These are phyloP conservation scores for Anser cygnoides DNA, from an alignment of 2,113 vertebrate genomes.

Conservation along the genomic window DNA sequence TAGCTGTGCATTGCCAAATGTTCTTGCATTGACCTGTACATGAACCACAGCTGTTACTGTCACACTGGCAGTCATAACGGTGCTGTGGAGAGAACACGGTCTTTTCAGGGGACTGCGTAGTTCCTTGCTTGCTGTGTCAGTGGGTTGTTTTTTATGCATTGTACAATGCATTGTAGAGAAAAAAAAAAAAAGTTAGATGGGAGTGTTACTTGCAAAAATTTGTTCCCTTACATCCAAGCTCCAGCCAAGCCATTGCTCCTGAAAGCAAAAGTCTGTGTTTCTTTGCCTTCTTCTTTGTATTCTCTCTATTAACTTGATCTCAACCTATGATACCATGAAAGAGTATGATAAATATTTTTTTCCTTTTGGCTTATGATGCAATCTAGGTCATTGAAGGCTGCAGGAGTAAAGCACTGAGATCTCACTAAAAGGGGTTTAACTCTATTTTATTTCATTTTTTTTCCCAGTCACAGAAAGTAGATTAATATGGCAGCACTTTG, in stretches of 20 bases:
- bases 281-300: not conserved
- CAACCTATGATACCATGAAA: not conserved
- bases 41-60: not conserved
- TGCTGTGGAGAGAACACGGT: not conserved
- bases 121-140: not conserved
- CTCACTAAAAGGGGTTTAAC: not conserved
- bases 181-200: not conserved
- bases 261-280: not conserved
- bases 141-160: not conserved
- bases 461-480: slow-evolving; percentile 54
- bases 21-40: not conserved
- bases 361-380: not conserved
- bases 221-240: not conserved
- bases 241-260: not conserved
- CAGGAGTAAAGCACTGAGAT: slow-evolving; percentile 17
- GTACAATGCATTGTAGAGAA: not conserved
- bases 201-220: not conserved
- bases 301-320: not conserved
- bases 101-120: not conserved
- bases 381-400: not conserved
- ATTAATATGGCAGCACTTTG: slow-evolving; percentile 72
- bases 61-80: no score
- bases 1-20: not conserved
- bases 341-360: not conserved
- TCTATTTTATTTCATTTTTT: slow-evolving; percentile 26